Percentiles rank a stretch among this genome's conserved stretches.
phyloP scores from a whole-genome alignment of 2,113 vertebrate genomes.

The Apodemus speciosus region DNA sequence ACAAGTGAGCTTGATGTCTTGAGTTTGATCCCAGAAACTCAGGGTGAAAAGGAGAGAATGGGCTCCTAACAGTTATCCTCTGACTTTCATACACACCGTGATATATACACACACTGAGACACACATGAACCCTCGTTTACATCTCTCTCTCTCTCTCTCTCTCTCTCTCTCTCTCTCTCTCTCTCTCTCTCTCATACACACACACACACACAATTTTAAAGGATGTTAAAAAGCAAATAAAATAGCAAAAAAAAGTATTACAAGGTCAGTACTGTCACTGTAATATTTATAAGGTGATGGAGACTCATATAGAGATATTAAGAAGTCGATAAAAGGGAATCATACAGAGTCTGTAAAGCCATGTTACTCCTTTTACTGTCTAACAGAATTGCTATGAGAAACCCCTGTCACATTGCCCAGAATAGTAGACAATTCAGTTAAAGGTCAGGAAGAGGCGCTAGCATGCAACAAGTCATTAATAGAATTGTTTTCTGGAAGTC shows the following conservation, averaged over 20 bases:
- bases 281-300: background rate
- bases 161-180: too few species aligned
- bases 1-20: background rate
- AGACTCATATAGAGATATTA: background rate
- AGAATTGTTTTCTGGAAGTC: background rate
- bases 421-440: background rate
- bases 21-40: background rate
- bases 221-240: background rate
- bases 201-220: background rate
- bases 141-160: background rate
- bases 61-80: background rate
- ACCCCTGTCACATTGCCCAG: background rate
- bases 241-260: background rate
- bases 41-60: background rate
- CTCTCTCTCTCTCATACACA: too few species aligned
- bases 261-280: background rate
- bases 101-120: background rate
- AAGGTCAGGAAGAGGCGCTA: constrained; percentile 10
- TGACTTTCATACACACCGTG: background rate
- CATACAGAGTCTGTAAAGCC: constrained; percentile 23
- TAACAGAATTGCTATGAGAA: background rate
- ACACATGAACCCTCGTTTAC: background rate
- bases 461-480: constrained; percentile 7
- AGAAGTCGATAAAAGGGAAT: constrained; percentile 35
- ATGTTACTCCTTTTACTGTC: background rate